Conservation (phyloP, 2,113 vertebrate species). For the Entelurus aequoreus region DNA sequence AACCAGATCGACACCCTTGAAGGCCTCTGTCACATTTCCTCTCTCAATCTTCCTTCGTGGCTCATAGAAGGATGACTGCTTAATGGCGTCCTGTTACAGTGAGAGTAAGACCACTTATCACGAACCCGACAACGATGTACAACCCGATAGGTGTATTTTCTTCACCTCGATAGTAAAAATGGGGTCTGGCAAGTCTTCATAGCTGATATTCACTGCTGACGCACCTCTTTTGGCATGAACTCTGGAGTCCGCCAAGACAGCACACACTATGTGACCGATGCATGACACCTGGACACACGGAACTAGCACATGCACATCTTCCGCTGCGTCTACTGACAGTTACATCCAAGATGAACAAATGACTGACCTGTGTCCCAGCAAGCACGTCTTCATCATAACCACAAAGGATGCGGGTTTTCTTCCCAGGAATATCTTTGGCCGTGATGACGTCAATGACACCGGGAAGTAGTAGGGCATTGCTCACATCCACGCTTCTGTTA, state of each 20-base stretch:
- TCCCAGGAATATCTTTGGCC: slow-evolving; percentile 67
- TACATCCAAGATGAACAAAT: not conserved
- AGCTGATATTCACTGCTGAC: slow-evolving; percentile 57
- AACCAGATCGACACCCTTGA: slow-evolving; percentile 49
- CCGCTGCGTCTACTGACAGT: rapidly evolving
- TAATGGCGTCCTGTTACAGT: slow-evolving; percentile 62
- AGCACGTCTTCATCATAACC: slow-evolving; percentile 60
- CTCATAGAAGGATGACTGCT: slow-evolving; percentile 63
- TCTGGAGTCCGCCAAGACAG: slow-evolving; percentile 60
- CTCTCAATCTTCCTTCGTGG: slow-evolving; percentile 47
- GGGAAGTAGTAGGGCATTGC: slow-evolving; percentile 58
- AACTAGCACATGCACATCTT: not conserved
- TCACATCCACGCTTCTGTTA: slow-evolving; percentile 61
- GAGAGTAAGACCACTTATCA: not conserved
- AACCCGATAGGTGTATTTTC: too few species aligned
- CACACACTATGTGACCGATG: slow-evolving; percentile 69
- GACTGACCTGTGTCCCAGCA: slow-evolving; percentile 54
- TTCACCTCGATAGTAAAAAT: slow-evolving; percentile 67
- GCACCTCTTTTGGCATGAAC: slow-evolving; percentile 61
- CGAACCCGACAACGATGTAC: too few species aligned
- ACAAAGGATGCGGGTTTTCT: slow-evolving; percentile 29
- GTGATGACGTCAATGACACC: slow-evolving; percentile 71
- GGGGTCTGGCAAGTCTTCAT: slow-evolving; percentile 61
- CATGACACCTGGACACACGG: slow-evolving; percentile 62
- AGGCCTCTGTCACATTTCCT: slow-evolving; percentile 57